phyloP scores from a whole-genome alignment of 2,888 invertebrate species.

The Drosophila cyrtoloma region DNA sequence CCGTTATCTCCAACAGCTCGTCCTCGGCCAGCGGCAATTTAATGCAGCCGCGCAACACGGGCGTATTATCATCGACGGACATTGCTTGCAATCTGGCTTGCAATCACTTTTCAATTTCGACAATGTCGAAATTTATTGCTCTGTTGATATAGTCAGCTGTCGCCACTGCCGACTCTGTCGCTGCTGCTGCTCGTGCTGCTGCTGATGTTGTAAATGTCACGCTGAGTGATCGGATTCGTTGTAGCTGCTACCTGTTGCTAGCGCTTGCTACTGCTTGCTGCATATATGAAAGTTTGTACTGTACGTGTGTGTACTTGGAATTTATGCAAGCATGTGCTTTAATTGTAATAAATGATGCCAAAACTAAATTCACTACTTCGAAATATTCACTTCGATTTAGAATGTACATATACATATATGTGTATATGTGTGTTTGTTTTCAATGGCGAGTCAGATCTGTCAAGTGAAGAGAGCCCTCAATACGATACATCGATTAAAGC shows the following conservation, averaged over 20 bases:
- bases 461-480: not conserved
- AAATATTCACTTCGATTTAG: conserved; percentile 27
- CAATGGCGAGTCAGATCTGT: conserved; percentile 15
- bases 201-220: conserved; percentile 33
- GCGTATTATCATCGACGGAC: conserved; percentile 63
- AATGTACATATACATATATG: conserved; percentile 15
- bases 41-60: conserved; percentile 85
- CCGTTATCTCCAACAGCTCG: conserved; percentile 88
- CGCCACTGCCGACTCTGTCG: not conserved
- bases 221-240: conserved; percentile 14
- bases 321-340: not conserved
- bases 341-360: conserved; percentile 1
- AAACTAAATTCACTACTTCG: conserved; percentile 17
- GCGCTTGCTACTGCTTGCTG: not conserved
- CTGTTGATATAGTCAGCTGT: conserved; percentile 32
- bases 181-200: not conserved
- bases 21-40: conserved; percentile 89
- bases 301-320: conserved; percentile 5
- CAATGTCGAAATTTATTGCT: not conserved
- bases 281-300: conserved; percentile 10
- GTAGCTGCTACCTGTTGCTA: conserved; percentile 31
- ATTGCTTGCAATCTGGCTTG: conserved; percentile 34
- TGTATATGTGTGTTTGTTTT: not conserved
- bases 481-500: not conserved
- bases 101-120: not conserved